Evolutionary conservation across 2,113 vertebrate genomes (phyloP).

Genomic region (Pseudorasbora parva): DNA sequence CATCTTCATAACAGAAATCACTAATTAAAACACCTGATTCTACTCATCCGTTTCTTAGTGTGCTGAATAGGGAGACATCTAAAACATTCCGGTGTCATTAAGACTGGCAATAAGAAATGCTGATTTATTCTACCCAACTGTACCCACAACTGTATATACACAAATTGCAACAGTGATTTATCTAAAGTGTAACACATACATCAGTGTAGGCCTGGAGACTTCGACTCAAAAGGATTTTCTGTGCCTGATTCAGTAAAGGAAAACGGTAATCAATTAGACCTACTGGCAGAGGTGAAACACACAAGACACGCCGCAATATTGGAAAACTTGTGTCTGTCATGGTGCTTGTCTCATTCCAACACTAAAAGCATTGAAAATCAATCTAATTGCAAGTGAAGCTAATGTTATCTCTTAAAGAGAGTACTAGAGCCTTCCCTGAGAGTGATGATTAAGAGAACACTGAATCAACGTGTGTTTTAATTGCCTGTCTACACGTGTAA

Average conservation of each 20-base stretch:
- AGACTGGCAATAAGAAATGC: no score
- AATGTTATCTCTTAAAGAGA: constrained; percentile 53
- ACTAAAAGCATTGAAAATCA: constrained; percentile 55
- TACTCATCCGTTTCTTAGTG: no score
- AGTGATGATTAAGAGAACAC: constrained; percentile 49
- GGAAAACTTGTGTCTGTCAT: neutral
- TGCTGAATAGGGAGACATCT: no score
- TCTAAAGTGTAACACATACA: neutral
- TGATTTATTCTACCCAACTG: no score
- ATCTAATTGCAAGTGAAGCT: constrained; percentile 57
- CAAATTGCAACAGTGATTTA: neutral
- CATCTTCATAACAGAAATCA: no score
- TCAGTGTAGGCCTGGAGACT: neutral
- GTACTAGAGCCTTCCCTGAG: constrained; percentile 39
- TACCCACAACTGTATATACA: no score
- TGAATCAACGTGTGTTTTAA: constrained; percentile 13
- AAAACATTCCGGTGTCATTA: no score
- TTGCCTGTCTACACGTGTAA: constrained; percentile 17
- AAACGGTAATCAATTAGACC: constrained; percentile 35
- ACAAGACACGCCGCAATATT: constrained; percentile 11
- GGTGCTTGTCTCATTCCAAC: constrained; percentile 40
- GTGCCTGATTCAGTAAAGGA: constrained; percentile 50
- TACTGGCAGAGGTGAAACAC: constrained; percentile 28
- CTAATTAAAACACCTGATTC: no score
- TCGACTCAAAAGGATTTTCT: constrained; percentile 15